Evolutionary conservation across 2,113 vertebrate species (phyloP).

Genomic region (Benitochromis conjunctus): DNA sequence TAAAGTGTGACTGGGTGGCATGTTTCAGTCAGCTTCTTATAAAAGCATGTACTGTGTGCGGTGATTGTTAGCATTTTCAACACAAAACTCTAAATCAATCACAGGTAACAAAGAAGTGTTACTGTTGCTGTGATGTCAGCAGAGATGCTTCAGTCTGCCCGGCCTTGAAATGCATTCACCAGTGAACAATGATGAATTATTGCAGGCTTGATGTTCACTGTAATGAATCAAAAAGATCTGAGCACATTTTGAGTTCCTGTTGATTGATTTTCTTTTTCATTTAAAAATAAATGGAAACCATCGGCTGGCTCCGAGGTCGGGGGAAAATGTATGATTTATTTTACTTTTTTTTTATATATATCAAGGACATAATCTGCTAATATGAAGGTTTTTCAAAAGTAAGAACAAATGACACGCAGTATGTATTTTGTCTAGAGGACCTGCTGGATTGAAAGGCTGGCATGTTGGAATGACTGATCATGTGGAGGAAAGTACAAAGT

Average conservation of each 20-base stretch:
- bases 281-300: not conserved
- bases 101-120: accelerated
- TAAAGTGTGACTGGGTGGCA: accelerated
- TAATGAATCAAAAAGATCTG: not conserved
- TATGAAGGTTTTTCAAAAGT: not conserved
- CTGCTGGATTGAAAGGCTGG: accelerated
- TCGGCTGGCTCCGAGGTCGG: not conserved
- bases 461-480: not conserved
- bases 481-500: accelerated
- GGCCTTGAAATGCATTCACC: accelerated
- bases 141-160: accelerated
- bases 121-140: not conserved
- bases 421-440: not conserved
- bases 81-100: not conserved
- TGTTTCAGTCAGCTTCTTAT: not conserved
- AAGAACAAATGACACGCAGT: not conserved
- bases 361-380: not conserved
- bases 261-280: not conserved
- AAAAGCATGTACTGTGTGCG: not conserved
- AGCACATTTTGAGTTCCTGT: not conserved
- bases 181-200: not conserved
- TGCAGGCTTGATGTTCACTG: not conserved
- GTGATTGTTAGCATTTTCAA: accelerated
- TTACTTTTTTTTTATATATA: not conserved
- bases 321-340: accelerated